phyloP scores from a whole-genome alignment of 2,113 vertebrate genomes.

The Litocranius walleri region DNA sequence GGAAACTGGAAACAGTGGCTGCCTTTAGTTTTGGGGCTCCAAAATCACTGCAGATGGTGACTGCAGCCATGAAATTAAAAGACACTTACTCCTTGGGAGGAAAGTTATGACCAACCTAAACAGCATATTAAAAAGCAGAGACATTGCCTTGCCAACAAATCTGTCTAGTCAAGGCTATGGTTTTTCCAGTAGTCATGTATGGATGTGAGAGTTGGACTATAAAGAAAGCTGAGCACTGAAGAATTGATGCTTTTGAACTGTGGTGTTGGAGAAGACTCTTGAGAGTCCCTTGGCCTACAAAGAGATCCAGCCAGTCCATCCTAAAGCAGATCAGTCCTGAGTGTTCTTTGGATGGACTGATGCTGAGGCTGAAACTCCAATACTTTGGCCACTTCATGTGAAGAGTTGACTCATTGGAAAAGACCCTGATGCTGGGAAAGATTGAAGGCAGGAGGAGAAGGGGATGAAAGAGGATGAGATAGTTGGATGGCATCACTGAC shows the following conservation, averaged over 20 bases:
- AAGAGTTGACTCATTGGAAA: neutral
- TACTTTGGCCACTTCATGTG: neutral
- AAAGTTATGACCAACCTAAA: neutral
- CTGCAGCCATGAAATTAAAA: neutral
- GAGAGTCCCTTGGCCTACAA: neutral
- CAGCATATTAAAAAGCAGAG: neutral
- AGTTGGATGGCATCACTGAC: neutral
- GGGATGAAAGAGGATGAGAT: neutral
- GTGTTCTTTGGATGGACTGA: neutral
- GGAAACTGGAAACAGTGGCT: neutral
- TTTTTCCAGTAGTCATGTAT: neutral
- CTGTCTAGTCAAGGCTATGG: neutral
- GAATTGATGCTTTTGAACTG: neutral
- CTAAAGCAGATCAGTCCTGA: neutral
- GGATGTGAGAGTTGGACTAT: neutral
- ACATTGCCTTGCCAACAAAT: neutral
- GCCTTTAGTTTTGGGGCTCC: neutral
- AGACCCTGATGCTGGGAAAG: neutral
- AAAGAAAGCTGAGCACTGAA: accelerated
- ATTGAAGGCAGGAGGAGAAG: neutral
- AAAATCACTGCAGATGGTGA: neutral
- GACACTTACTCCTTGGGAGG: neutral
- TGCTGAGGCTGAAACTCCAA: neutral
- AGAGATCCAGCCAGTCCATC: neutral
- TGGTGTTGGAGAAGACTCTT: neutral